These are phyloP conservation scores for Corythornis cristatus DNA, from an alignment of 2,113 vertebrate species.

Conservation along the genomic window DNA sequence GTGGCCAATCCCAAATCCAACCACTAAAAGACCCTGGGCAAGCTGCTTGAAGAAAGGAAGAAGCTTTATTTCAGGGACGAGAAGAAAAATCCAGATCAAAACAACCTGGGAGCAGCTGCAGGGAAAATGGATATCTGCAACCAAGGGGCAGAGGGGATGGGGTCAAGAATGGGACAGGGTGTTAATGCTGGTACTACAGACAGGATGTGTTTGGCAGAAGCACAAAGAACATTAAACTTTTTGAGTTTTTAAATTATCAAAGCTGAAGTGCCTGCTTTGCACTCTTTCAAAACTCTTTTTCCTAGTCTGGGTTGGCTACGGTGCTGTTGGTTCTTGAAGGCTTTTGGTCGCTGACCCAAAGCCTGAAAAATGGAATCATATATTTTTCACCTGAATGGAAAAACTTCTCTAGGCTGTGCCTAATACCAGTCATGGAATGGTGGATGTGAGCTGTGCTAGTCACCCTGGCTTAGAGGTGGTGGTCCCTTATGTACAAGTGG, in stretches of 20 bases:
- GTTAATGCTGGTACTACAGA: not conserved
- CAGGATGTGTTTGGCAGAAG: not conserved
- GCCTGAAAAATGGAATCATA: not conserved
- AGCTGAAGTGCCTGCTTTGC: not conserved
- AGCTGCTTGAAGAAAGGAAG: not conserved
- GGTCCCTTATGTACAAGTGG: accelerated
- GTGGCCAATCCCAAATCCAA: accelerated
- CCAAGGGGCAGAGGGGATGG: accelerated
- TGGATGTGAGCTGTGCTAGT: not conserved
- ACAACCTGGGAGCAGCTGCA: accelerated
- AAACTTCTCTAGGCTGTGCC: accelerated
- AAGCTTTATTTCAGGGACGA: not conserved
- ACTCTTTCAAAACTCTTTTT: not conserved
- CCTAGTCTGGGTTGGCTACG: accelerated
- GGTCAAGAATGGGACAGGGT: not conserved
- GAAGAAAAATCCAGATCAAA: not conserved
- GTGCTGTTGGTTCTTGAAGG: not conserved
- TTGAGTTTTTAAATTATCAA: not conserved
- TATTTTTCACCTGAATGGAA: not conserved
- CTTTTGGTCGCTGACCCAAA: not conserved
- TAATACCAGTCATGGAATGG: not conserved
- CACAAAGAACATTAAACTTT: not conserved
- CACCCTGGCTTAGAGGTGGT: accelerated
- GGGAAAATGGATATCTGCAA: not conserved
- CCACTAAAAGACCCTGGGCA: not conserved